Evolutionary conservation across 1,140 invertebrate species (phyloP), one percentile per base, ranked within the genome.

Genomic region (Dufourea novaeangliae): DNA sequence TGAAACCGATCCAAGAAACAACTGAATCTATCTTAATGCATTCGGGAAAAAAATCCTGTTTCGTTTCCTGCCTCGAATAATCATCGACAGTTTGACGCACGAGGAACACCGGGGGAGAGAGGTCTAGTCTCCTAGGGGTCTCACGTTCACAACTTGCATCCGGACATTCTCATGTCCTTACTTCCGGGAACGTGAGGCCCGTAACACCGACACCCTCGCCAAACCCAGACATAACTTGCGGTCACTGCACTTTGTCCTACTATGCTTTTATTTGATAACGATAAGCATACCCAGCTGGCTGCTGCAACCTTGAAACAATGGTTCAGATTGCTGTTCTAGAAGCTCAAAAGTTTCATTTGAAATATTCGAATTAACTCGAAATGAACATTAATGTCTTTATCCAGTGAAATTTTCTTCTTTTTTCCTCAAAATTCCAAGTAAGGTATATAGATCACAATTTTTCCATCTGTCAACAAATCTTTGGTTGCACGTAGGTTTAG

Each of bases 161-260:
- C 90, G 90, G 90, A 89, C 87, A 86, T 88, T 90, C 88, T 83
- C 83, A 82, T 89, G 86, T 88, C 79, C 83, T 82, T 83, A 91
- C 90, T 91, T 92, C 91, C 91, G 90, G 88, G 86, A 90, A 92
- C 90, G 91, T 92, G 91, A 91, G 89, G 67, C 71, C 79, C 67
- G 80, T 85, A 87, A 87, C 82, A 75, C 79, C 67, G 62, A 63
- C 79, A 77, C 73, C 70, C 67, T 82, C 81, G 74, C 82, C 81
- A 76, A 82, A 87, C 85, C 82, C 78, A 79, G 76, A 79, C 72
- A 56, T 63, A 68, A 76, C 62, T 77, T 27, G 74, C 84, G 87
- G 86, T 89, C 89, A 90, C 82, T 88, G 89, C 89, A 89, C 89
- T 87, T 73, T 67, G 29, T 68, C 68, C 75, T 27, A 71, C 46